Evolutionary conservation across 1,140 invertebrate genomes (phyloP).

Genomic region (Diuraphis noxia): DNA sequence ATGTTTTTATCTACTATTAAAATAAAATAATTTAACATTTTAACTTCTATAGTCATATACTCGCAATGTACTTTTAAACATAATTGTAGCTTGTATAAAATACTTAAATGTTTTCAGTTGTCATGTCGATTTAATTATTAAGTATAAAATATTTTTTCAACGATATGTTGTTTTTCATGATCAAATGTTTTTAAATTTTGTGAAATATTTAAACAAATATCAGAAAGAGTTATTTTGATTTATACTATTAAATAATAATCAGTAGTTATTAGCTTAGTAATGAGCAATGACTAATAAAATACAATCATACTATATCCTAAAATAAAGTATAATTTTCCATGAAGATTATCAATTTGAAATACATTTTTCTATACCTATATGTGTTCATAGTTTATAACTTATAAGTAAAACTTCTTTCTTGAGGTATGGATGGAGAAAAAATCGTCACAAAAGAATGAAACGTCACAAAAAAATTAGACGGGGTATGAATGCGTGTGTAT

Average conservation of each 20-base stretch:
- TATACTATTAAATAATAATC: not conserved
- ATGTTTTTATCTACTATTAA: not conserved
- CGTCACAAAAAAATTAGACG: too few relatives aligned
- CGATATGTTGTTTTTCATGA: too few relatives aligned
- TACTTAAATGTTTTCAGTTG: not conserved
- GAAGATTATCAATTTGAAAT: not conserved
- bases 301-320: not conserved
- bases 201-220: not conserved
- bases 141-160: not conserved
- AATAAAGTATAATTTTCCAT: not conserved
- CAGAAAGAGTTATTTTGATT: not conserved
- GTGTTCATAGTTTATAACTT: not conserved
- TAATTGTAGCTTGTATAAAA: not conserved
- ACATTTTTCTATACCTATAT: not conserved
- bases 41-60: too few relatives aligned
- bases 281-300: not conserved
- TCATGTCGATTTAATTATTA: not conserved
- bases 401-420: too few relatives aligned
- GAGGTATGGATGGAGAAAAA: too few relatives aligned
- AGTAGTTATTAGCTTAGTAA: not conserved
- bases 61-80: not conserved
- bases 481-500: too few relatives aligned
- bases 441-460: too few relatives aligned
- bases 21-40: not conserved
- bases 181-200: too few relatives aligned